phyloP scores from a whole-genome alignment of 2,797 vertebrate species.

The Semaprochilodus insignis region DNA sequence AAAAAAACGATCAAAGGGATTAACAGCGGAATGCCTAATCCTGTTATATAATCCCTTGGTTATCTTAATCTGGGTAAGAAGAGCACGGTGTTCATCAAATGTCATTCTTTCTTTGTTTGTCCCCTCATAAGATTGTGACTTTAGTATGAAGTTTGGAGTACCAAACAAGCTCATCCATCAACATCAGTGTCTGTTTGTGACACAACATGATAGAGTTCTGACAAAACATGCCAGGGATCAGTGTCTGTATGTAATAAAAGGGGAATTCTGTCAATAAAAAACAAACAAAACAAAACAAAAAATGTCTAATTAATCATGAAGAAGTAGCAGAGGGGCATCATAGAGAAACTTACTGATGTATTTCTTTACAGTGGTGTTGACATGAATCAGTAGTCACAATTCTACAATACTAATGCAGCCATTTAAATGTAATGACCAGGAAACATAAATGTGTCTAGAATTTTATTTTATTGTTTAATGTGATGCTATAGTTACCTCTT shows the following conservation, averaged over 20 bases:
- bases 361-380: too few species aligned
- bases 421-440: too few species aligned
- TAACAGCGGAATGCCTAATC: constrained; percentile 10
- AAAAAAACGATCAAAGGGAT: constrained; percentile 4
- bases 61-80: constrained; percentile 65
- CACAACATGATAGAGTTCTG: not conserved
- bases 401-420: too few species aligned
- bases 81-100: constrained; percentile 58
- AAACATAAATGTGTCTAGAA: too few species aligned
- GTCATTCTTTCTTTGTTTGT: constrained; percentile 42
- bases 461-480: too few species aligned
- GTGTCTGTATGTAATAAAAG: not conserved
- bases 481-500: too few species aligned
- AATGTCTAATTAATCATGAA: not conserved
- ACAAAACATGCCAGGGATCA: not conserved
- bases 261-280: too few species aligned
- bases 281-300: not conserved
- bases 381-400: too few species aligned
- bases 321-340: not conserved
- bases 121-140: constrained; percentile 3
- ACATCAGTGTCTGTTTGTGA: constrained; percentile 66
- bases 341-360: too few species aligned
- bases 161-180: constrained; percentile 69
- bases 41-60: constrained; percentile 64
- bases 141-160: constrained; percentile 22